Base-by-base conservation (phyloP, 2,113 vertebrate species). In the Poeciliopsis prolifica region DNA sequence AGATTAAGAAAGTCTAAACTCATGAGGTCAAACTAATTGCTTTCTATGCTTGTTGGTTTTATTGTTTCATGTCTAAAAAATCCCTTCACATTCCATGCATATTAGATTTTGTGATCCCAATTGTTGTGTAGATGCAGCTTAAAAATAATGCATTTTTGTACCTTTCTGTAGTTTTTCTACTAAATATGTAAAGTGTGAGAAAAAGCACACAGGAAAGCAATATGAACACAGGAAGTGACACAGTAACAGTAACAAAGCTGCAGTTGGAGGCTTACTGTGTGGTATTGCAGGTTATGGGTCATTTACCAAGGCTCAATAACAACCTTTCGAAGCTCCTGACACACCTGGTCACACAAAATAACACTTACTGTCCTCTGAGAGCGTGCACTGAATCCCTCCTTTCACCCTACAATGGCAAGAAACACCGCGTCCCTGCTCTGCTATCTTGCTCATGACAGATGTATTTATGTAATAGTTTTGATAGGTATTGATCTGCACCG, bases 391-490 rank as follows among this genome's bases (percentile, higher is more conserved):
- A 78, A 61, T 70, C 79, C 85, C 86, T 82, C 63, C 88, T 88
- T 89, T 88, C 90, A 82, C 82, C 71, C 84, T 76, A 74, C 61
- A 79, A 81, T 83, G 84, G 89, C 81, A 89, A 92, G 91, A 91
- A 84, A 85, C 87, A 86, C 92, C 91, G 87, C 91, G 90, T 91
- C 87, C 74, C 84, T 71, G 72, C 81, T 81, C 86, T 68, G 80
- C 91, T 92, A 93, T 92, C 91, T 58, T 88, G 79, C 78, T 75
- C 6, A 75, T 94, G 93, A 95, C 93, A 93, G 91, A 94, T 93
- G 93, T 91, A 92, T 93, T 91, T 89, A 92, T 91, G 89, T 90
- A 93, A 94, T 87, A 88, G 75, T 92, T 94, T 91, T 93, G 92
- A 95, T 89, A 88, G 90, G 30, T 95, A 94, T 94, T 88, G 94